Evolutionary conservation across 2,113 vertebrate genomes (phyloP).

Genomic region (Paramisgurnus dabryanus): DNA sequence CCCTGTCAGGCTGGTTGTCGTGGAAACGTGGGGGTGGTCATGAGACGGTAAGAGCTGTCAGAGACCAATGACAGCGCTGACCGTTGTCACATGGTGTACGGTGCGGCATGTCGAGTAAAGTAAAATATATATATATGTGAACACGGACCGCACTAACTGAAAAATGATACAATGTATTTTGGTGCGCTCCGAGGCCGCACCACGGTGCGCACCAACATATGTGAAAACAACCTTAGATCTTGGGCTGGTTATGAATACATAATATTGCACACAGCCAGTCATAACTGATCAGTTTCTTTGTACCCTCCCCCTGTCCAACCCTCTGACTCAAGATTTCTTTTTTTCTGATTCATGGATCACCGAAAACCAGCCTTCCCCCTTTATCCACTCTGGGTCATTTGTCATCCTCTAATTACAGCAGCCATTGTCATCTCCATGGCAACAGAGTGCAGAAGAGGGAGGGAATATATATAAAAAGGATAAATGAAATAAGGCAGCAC

Average conservation of each 20-base stretch:
- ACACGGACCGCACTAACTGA: too few relatives aligned
- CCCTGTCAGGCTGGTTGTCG: too few relatives aligned
- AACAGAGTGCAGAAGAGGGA: conserved; percentile 25
- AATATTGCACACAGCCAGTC: not conserved
- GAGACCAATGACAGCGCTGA: too few relatives aligned
- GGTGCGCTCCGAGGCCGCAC: too few relatives aligned
- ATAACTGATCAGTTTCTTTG: not conserved
- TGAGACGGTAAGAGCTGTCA: too few relatives aligned
- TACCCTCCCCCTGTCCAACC: not conserved
- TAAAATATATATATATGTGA: too few relatives aligned
- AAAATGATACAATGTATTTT: too few relatives aligned
- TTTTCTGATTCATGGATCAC: conserved; percentile 14
- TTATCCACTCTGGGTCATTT: conserved; percentile 18
- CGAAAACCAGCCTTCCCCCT: conserved; percentile 17
- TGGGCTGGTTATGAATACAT: not conserved
- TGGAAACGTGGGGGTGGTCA: too few relatives aligned
- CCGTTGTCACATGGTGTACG: too few relatives aligned
- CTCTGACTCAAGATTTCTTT: conserved; percentile 20
- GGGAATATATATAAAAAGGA: not conserved
- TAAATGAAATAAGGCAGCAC: conserved; percentile 33
- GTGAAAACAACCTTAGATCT: too few relatives aligned
- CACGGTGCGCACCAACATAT: too few relatives aligned
- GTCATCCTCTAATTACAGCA: conserved; percentile 33
- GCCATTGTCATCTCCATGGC: conserved; percentile 39
- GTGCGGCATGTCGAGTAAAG: too few relatives aligned